phyloP scores from a whole-genome alignment of 2,113 vertebrate species.

The Larimichthys crocea region DNA sequence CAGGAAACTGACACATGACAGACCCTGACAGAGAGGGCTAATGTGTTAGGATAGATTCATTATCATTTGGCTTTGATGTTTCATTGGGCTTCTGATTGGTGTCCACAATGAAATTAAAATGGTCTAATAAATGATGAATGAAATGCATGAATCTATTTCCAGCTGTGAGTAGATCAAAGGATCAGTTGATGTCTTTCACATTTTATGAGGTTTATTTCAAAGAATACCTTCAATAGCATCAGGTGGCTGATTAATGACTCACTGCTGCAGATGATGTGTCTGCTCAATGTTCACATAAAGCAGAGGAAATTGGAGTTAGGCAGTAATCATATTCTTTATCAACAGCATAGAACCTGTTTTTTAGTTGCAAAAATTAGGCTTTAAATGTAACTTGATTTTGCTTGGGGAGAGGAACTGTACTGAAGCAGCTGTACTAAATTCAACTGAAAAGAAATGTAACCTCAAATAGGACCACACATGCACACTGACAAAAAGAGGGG shows the following conservation, averaged over 20 bases:
- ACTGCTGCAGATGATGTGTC: constrained; percentile 19
- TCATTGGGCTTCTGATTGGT: constrained; percentile 44
- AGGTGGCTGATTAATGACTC: constrained; percentile 46
- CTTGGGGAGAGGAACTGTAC: not conserved
- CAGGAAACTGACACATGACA: no score
- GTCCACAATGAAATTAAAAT: constrained; percentile 29
- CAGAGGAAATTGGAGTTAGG: constrained; percentile 1
- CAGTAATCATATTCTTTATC: not conserved
- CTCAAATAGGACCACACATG: not conserved
- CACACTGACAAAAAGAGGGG: not conserved
- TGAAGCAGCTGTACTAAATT: not conserved
- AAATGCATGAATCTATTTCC: constrained; percentile 1
- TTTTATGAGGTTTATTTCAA: constrained; percentile 37
- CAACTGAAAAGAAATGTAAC: not conserved
- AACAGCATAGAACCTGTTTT: not conserved
- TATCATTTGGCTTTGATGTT: constrained; percentile 44
- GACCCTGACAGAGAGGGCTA: not conserved
- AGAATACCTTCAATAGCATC: constrained; percentile 31
- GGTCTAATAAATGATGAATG: constrained; percentile 32
- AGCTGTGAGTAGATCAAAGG: constrained; percentile 37
- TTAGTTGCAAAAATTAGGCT: not conserved
- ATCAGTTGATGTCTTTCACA: constrained; percentile 24
- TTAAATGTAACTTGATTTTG: constrained; percentile 7
- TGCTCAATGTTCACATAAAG: constrained; percentile 13
- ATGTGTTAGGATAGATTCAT: constrained; percentile 27